Evolutionary conservation across 2,113 vertebrate genomes (phyloP), one percentile per base, ranked within the genome.

Genomic region (Clarias macrocephalus): DNA sequence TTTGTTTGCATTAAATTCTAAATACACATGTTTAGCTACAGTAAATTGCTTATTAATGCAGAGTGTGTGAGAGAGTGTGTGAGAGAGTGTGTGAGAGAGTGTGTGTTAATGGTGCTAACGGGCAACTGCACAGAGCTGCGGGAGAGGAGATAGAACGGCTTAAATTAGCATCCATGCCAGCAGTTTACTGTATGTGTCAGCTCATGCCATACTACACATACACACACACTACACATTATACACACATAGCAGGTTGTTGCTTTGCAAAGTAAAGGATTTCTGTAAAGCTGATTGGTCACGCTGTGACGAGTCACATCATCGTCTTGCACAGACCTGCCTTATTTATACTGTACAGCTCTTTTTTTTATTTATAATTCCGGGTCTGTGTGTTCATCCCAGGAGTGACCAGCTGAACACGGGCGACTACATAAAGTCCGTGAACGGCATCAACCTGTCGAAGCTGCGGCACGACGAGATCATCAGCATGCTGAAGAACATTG

Each of bases 401-500:
- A 99, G 98, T 2, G 98, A 99, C 92, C 97, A 99, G 92, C 94
- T 99, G 68, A 98, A 97, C 0, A 96, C 98, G 0, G 98, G 98
- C 0, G 98, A 99, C 93, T 98, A 98, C 93, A 99, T 99, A 85
- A 98, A 97, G 90, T 97, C 98, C 0, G 98, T 99, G 92, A 99
- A 99, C 0, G 98, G 98, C 88, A 99, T 99, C 91, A 98, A 96
- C 93, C 90, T 99, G 94, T 97, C 97, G 89, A 96, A 97, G 93
- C 95, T 99, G 85, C 95, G 98, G 23, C 98, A 99, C 0, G 98
- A 99, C 0, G 98, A 99, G 94, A 99, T 99, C 92, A 98, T 99
- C 93, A 97, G 97, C 84, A 93, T 99, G 68, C 92, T 99, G 92
- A 98, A 97, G 93, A 99, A 99, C 0, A 97, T 99, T 52, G 98